Percentiles rank a stretch among this genome's conserved stretches.
phyloP scores from a whole-genome alignment of 2,113 vertebrate species.

The Trogon melanurus region DNA sequence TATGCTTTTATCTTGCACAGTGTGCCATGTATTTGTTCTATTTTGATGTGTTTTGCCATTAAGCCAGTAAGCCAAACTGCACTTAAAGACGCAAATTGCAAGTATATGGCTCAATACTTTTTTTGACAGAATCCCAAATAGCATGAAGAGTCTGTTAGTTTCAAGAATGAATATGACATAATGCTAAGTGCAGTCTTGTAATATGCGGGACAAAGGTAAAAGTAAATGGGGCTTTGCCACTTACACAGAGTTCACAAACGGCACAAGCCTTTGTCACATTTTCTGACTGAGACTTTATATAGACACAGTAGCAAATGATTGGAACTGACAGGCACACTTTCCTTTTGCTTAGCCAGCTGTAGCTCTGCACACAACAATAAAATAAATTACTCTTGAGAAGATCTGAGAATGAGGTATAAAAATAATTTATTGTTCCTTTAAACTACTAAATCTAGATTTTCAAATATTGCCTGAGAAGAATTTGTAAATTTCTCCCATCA shows the following conservation, averaged over 20 bases:
- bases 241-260: background rate
- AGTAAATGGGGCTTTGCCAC: background rate
- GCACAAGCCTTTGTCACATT: background rate
- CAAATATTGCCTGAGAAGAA: background rate
- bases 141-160: background rate
- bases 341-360: background rate
- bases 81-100: background rate
- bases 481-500: background rate
- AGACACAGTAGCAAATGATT: background rate
- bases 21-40: background rate
- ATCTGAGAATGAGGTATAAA: background rate
- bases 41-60: background rate
- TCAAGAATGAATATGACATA: background rate
- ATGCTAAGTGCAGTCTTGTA: background rate
- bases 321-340: background rate
- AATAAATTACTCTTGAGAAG: background rate
- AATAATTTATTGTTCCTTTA: background rate
- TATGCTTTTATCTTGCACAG: background rate
- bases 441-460: background rate
- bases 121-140: slow-evolving; percentile 26
- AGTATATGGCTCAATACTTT: background rate
- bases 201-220: background rate
- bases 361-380: background rate
- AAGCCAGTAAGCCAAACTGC: background rate
- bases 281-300: background rate